A percentile compares a stretch with the other conserved stretches of the same genome.
Evolutionary conservation across 2,113 vertebrate species (phyloP).

Genomic region (Ceuthmochares aereus): DNA sequence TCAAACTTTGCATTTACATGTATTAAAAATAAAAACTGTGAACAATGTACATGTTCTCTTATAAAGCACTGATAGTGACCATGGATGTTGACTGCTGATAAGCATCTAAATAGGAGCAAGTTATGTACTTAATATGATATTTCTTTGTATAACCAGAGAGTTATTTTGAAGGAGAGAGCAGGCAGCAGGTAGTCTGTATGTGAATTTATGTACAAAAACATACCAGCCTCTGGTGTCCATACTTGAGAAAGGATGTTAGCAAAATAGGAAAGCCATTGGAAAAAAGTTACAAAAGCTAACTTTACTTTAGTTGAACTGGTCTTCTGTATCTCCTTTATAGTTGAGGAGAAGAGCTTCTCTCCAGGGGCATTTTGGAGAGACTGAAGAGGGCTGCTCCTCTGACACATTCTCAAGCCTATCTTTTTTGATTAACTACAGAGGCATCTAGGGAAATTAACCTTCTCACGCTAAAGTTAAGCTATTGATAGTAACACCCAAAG

Average conservation of each 20-base stretch:
- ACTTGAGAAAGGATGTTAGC: not conserved
- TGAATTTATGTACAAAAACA: not conserved
- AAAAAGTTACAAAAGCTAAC: not conserved
- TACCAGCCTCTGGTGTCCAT: not conserved
- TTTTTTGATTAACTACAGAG: not conserved
- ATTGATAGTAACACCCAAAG: not conserved
- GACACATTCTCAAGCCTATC: not conserved
- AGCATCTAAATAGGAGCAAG: not conserved
- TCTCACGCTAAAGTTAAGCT: not conserved
- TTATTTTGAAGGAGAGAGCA: not conserved
- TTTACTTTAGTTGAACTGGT: not conserved
- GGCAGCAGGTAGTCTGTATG: not conserved
- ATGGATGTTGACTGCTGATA: not conserved
- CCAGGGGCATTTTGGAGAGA: not conserved
- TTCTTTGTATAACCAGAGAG: not conserved
- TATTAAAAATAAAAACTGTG: not conserved
- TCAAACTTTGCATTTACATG: not conserved
- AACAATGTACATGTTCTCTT: not conserved
- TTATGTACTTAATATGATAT: not conserved
- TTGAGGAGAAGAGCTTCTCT: not conserved
- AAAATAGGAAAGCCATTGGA: not conserved
- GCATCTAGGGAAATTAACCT: not conserved
- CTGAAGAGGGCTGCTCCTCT: not conserved
- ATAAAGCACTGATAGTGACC: not conserved
- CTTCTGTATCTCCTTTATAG: not conserved